These are phyloP conservation scores for Steinernema feltiae DNA, from an alignment of 1,140 invertebrate species.

Conservation along the genomic window DNA sequence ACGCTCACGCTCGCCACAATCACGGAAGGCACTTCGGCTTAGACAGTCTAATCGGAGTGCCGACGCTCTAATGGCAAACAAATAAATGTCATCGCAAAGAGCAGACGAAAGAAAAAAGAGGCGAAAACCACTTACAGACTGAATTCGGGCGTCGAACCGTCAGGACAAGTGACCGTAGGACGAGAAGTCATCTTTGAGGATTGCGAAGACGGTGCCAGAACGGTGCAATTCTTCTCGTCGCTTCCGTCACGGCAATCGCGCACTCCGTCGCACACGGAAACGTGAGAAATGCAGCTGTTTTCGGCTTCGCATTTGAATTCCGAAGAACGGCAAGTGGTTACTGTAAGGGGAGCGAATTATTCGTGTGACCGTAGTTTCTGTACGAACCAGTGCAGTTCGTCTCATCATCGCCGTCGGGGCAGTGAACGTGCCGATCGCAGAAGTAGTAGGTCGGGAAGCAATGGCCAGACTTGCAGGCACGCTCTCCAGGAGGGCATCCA, in stretches of 20 bases:
- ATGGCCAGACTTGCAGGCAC: conserved; percentile 67
- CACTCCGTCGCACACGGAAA: conserved; percentile 70
- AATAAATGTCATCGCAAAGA: neutral
- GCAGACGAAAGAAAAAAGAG: neutral
- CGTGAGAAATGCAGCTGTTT: conserved; percentile 69
- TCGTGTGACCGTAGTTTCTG: neutral
- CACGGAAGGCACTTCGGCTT: neutral
- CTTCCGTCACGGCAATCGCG: conserved; percentile 74
- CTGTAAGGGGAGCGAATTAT: neutral
- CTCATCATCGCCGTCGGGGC: conserved; percentile 67
- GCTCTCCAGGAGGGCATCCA: conserved; percentile 61
- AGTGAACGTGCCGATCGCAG: conserved; percentile 70
- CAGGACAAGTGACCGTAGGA: conserved; percentile 32
- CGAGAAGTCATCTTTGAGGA: conserved; percentile 16
- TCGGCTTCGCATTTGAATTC: conserved; percentile 72
- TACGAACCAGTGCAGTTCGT: conserved; percentile 63
- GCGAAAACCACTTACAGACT: conserved; percentile 28
- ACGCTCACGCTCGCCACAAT: neutral
- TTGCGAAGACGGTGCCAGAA: conserved; percentile 60
- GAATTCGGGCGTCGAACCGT: conserved; percentile 33
- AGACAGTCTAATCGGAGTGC: conserved; percentile 7
- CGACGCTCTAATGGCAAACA: neutral
- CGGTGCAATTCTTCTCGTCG: conserved; percentile 71
- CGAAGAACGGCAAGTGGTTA: neutral
- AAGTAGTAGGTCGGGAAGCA: conserved; percentile 66